phyloP scores from a whole-genome alignment of 2,113 vertebrate genomes.

The Epinephelus fuscoguttatus region DNA sequence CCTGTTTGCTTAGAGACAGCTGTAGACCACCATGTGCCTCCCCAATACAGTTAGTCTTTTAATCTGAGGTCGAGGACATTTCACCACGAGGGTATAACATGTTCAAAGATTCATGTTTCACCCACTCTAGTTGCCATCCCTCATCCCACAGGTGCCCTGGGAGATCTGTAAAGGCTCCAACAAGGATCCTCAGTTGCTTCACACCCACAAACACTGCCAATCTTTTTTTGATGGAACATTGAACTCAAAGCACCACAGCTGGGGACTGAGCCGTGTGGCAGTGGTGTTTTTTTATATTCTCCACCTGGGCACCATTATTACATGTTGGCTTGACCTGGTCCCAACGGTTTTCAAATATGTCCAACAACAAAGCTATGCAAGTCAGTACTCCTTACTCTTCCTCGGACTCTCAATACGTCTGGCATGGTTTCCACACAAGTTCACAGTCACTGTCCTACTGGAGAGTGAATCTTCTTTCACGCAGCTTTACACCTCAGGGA shows the following conservation, averaged over 20 bases:
- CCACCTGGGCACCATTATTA: background rate
- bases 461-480: slow-evolving; percentile 6
- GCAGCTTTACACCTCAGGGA: background rate
- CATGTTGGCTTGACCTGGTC: background rate
- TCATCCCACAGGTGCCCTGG: background rate
- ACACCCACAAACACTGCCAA: background rate
- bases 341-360: background rate
- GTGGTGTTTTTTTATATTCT: background rate
- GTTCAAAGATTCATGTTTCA: slow-evolving; percentile 6
- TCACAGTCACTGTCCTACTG: background rate
- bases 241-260: background rate
- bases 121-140: background rate
- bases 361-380: background rate
- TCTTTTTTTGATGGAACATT: background rate
- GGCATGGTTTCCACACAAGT: background rate
- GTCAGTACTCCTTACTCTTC: background rate
- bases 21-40: background rate
- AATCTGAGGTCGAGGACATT: background rate
- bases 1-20: background rate
- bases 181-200: background rate
- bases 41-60: background rate
- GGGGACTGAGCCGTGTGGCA: background rate
- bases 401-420: background rate
- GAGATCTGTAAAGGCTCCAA: background rate
- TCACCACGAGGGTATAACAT: background rate